Percentiles rank a stretch among this genome's conserved stretches.
These are phyloP conservation scores for Luehdorfia chinensis DNA, from an alignment of 1,140 invertebrate genomes.

Conservation along the genomic window DNA sequence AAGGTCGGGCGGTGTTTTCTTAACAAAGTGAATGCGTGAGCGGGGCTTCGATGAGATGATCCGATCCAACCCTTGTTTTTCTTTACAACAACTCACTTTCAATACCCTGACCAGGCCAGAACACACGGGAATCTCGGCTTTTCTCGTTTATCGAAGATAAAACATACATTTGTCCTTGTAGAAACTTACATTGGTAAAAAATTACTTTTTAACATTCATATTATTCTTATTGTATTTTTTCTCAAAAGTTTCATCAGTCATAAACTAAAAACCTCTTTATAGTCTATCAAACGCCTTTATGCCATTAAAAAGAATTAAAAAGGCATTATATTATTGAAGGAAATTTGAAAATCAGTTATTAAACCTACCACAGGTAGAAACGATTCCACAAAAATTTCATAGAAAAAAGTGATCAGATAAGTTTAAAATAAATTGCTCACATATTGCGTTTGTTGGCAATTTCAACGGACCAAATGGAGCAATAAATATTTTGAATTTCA, in stretches of 20 bases:
- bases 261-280: no score
- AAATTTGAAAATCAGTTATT: no score
- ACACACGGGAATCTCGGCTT: slow-evolving; percentile 19
- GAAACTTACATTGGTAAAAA: slow-evolving; percentile 2
- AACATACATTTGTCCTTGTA: slow-evolving; percentile 14
- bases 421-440: slow-evolving; percentile 11
- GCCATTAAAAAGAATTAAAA: no score
- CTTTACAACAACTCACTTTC: slow-evolving; percentile 42
- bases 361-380: no score
- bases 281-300: no score
- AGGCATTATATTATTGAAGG: no score
- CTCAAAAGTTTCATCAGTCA: no score
- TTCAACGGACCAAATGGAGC: slow-evolving; percentile 31
- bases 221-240: slow-evolving; percentile 7
- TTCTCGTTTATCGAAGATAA: slow-evolving; percentile 13
- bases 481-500: slow-evolving; percentile 55
- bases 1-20: slow-evolving; percentile 43
- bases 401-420: slow-evolving; percentile 11
- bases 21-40: slow-evolving; percentile 51
- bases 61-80: slow-evolving; percentile 42
- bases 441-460: slow-evolving; percentile 18
- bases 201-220: slow-evolving; percentile 2
- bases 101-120: slow-evolving; percentile 34
- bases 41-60: slow-evolving; percentile 38
- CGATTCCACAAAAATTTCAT: not conserved